A percentile compares a stretch with the other conserved stretches of the same genome.
These are phyloP conservation scores for Nymphalis c-album DNA, from an alignment of 2,888 invertebrate species.

Conservation along the genomic window DNA sequence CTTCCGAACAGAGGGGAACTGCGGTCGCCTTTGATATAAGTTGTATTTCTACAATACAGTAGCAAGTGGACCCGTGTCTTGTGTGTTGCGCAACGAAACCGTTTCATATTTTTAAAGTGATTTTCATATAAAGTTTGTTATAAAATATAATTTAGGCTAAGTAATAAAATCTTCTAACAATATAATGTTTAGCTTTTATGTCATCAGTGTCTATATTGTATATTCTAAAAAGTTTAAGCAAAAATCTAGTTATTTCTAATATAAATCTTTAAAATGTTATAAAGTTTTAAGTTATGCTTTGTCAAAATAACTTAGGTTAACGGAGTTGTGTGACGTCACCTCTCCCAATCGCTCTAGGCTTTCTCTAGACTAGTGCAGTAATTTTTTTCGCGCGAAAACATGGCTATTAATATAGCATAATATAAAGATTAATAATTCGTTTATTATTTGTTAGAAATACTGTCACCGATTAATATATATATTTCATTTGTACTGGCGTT, in stretches of 20 bases:
- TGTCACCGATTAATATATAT: too few species aligned
- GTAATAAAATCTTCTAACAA: too few species aligned
- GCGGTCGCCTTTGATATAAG: conserved; percentile 18
- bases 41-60: conserved; percentile 12
- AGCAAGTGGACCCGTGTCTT: neutral
- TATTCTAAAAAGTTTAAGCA: neutral
- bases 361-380: neutral
- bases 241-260: neutral
- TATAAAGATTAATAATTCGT: too few species aligned
- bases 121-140: too few species aligned
- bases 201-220: too few species aligned
- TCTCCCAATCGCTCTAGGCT: neutral
- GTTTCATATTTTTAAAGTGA: too few species aligned
- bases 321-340: neutral
- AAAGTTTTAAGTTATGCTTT: conserved; percentile 1
- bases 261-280: neutral
- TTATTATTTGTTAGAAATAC: too few species aligned
- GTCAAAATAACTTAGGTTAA: conserved; percentile 1
- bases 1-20: conserved; percentile 22
- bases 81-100: too few species aligned
- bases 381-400: neutral
- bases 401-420: too few species aligned
- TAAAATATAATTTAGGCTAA: too few species aligned
- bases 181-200: too few species aligned
- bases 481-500: too few species aligned